Evolutionary conservation across 2,888 invertebrate genomes (phyloP).

Genomic region (Gortyna flavago): DNA sequence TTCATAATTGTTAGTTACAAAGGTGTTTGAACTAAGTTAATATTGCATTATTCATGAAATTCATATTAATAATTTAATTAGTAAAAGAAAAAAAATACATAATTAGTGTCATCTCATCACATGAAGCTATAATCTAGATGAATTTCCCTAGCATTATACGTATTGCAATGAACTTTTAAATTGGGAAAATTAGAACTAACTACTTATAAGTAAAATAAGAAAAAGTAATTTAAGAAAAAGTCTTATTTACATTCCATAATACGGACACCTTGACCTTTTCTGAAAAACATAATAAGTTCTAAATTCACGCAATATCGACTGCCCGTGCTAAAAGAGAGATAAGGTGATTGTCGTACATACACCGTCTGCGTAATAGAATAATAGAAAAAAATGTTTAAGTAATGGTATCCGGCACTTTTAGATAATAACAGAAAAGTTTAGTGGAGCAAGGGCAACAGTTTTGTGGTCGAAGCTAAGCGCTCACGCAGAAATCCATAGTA

Average conservation of each 20-base stretch:
- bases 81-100: background rate
- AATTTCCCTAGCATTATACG: background rate
- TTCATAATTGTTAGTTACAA: background rate
- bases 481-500: constrained; percentile 14
- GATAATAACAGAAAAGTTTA: constrained; percentile 66
- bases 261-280: constrained; percentile 55
- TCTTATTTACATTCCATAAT: background rate
- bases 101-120: background rate
- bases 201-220: no score
- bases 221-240: background rate
- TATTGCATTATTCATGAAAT: background rate
- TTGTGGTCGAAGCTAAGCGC: constrained; percentile 40
- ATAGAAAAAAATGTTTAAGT: constrained; percentile 55
- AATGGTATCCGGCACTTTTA: constrained; percentile 60
- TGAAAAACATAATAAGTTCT: constrained; percentile 39
- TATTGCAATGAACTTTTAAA: background rate
- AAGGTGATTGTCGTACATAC: constrained; percentile 48
- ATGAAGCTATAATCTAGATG: background rate
- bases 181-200: background rate
- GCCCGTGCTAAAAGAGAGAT: constrained; percentile 26
- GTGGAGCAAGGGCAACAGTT: constrained; percentile 69
- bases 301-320: constrained; percentile 54
- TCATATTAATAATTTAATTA: background rate
- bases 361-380: constrained; percentile 40
- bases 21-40: background rate